Base-by-base conservation (phyloP, 64 coral and sea anemone species). In the Acropora tenuis region DNA sequence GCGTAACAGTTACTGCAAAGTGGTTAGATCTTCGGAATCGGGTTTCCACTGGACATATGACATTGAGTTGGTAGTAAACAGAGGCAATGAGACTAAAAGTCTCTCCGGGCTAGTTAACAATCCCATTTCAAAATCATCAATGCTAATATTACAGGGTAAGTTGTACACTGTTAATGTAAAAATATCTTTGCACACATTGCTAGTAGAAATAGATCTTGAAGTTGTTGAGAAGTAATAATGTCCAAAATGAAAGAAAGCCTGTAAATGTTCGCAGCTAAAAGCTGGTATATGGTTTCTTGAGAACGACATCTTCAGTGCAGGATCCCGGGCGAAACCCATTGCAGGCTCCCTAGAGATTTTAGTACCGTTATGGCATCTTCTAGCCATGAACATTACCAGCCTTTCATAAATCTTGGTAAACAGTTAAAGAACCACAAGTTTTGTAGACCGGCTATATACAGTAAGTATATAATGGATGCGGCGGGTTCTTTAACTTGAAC, bases 261-360 rank as follows among this genome's bases (percentile, higher is more conserved):
- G 82, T 11, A 87, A n/a, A 53, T 93, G 77, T 59, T 42, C 53
- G 41, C 69, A 41, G 18, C 8, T 41, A 18, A 3, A 3, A 30
- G 69, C 69, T 17, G n/a, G 18, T 20, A 40, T 18, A 20, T 73
- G 69, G 17, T 73, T 73, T 20, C 69, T 73, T 3, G 17, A 43
- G 77, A 93, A 93, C 2, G 85, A 82, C n/a, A 93, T 15, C 45
- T 78, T 79, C 46, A 82, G n/a, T 4, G 82, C 72, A 8, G 84
- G 86, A 78, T 88, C 89, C 45, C 87, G 75, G 47, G 92, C 85
- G 65, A 93, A 77, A 77, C 92, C 86, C 78, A 89, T 52, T 80
- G 55, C 50, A 81, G 66, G 65, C 80, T 55, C 9, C 4, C 0
- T 4, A 55, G 52, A 55, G 4, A 55, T 9, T 55, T 55, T 55